phyloP scores from a whole-genome alignment of 2,113 vertebrate species.

The Sterna hirundo region DNA sequence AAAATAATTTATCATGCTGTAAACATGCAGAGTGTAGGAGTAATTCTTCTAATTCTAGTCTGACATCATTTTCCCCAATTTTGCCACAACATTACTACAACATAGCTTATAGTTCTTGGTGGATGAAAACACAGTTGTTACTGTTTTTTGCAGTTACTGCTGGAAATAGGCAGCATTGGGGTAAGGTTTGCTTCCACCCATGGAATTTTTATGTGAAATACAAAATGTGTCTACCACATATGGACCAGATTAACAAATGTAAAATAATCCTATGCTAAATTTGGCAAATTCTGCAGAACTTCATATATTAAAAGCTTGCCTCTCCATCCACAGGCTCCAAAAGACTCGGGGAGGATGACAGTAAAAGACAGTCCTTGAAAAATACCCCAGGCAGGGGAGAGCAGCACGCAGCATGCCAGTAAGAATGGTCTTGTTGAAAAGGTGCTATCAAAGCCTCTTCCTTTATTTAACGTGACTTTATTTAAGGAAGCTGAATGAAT shows the following conservation, averaged over 20 bases:
- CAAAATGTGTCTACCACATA: background rate
- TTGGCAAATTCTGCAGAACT: background rate
- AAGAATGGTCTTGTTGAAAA: background rate
- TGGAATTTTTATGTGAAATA: background rate
- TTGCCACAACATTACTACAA: background rate
- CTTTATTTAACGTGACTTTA: background rate
- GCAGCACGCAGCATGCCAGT: background rate
- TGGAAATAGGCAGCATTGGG: background rate
- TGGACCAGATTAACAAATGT: background rate
- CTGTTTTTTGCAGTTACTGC: background rate
- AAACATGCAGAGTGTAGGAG: background rate
- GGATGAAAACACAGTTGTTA: background rate
- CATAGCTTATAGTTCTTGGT: background rate
- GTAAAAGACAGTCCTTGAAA: background rate
- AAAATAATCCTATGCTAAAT: background rate
- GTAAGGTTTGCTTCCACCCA: background rate
- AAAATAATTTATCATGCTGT: background rate
- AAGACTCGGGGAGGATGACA: background rate
- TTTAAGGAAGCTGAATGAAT: background rate
- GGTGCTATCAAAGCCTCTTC: background rate
- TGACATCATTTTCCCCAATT: background rate
- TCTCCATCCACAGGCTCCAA: background rate
- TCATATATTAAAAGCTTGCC: background rate
- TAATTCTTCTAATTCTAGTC: background rate
- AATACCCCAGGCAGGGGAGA: fast-evolving